A percentile compares a stretch with the other conserved stretches of the same genome.
Evolutionary conservation across 2,113 vertebrate species (phyloP).

Genomic region (Eulemur rufifrons): DNA sequence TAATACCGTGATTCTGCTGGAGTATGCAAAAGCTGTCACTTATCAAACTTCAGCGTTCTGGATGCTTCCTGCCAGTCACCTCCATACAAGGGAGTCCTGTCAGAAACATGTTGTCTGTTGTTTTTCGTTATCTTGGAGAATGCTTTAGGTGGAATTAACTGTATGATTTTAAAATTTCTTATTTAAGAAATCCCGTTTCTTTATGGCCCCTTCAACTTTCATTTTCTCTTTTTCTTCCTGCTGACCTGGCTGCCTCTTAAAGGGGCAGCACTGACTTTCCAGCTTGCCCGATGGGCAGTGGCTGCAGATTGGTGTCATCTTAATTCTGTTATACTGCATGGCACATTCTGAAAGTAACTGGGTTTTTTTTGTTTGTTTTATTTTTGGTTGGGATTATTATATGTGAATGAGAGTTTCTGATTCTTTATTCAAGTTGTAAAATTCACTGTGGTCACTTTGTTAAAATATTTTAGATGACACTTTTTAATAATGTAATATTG

Average conservation of each 20-base stretch:
- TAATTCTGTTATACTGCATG: background rate
- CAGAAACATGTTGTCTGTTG: background rate
- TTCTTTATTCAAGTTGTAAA: background rate
- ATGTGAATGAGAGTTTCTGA: conserved; percentile 4
- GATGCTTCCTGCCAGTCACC: background rate
- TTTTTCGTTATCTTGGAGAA: background rate
- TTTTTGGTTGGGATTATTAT: background rate
- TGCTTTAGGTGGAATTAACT: background rate
- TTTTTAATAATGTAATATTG: background rate
- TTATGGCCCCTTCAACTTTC: background rate
- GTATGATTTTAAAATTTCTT: background rate
- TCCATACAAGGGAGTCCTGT: background rate
- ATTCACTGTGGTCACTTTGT: background rate
- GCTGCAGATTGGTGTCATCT: background rate
- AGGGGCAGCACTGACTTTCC: background rate
- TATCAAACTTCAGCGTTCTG: background rate
- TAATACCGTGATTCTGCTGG: background rate
- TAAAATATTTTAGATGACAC: background rate
- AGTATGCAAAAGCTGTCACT: background rate
- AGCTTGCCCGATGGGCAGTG: background rate
- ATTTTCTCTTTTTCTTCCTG: background rate
- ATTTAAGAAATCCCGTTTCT: background rate
- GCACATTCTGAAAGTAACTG: background rate
- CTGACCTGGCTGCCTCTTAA: background rate
- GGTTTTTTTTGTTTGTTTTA: background rate